These are phyloP conservation scores for Stenotaenia linearis DNA, from an alignment of 2,888 invertebrate genomes.

Conservation along the genomic window DNA sequence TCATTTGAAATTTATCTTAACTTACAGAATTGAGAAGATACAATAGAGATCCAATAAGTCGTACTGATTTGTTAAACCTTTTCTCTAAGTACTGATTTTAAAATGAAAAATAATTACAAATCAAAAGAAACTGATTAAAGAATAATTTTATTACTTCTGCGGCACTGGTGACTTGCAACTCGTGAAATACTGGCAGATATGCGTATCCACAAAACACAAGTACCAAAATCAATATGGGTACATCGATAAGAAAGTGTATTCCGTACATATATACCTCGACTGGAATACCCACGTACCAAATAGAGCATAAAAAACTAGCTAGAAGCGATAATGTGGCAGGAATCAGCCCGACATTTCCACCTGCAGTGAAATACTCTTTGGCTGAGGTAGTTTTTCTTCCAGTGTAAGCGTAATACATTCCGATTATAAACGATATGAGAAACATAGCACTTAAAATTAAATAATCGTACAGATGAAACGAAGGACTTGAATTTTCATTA, in stretches of 20 bases:
- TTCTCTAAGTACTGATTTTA: constrained; percentile 13
- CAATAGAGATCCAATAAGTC: not conserved
- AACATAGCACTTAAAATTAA: not conserved
- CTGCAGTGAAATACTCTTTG: constrained; percentile 30
- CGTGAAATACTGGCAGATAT: constrained; percentile 9
- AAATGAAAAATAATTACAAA: not conserved
- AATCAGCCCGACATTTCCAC: constrained; percentile 26
- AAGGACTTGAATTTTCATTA: too few relatives aligned
- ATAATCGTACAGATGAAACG: constrained; percentile 22
- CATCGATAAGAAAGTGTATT: not conserved
- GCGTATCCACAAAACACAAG: not conserved
- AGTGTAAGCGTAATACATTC: not conserved
- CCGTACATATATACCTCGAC: constrained; percentile 26
- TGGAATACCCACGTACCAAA: constrained; percentile 28
- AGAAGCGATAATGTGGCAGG: constrained; percentile 10
- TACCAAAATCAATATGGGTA: not conserved
- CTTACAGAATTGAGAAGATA: constrained; percentile 1
- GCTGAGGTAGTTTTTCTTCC: not conserved
- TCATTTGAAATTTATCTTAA: not conserved
- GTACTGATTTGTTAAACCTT: not conserved
- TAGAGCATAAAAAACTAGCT: constrained; percentile 27
- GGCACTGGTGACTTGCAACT: constrained; percentile 14
- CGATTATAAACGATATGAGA: constrained; percentile 1
- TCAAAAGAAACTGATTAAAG: not conserved
- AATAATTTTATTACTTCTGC: not conserved